Evolutionary conservation across 2,797 vertebrate species (phyloP), one percentile per base, ranked within the genome.

Genomic region (Pelochelys cantorii): DNA sequence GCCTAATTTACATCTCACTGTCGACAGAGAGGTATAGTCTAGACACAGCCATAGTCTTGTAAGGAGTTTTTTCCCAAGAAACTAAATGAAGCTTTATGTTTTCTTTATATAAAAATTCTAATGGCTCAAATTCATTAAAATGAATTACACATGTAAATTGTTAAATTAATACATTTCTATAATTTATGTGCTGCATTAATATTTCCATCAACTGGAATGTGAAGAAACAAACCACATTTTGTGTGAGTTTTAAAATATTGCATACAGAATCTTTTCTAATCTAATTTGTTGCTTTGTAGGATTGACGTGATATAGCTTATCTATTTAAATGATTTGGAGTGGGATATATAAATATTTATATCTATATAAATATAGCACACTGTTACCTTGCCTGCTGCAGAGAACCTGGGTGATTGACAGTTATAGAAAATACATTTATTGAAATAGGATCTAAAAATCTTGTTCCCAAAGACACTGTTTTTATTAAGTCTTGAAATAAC

Each of bases 401-500:
- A 27, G 60, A 18, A 23, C 23, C 31, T 37, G 57, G 9, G 22
- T 60, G 37, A 34, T 56, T 87, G 62, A 74, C 34, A 57, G 34
- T 71, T 27, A 17, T 23, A 37, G 34, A 37, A 87, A 87, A 79
- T 91, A 2, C 77, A 31, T 87, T 74, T 37, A 42, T n/a, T 81
- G 25, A 12, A 14, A 77, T 65, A 42, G 57, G 31, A 81, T 34
- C 34, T 59, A 79, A 77, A 92, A 85, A 71, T 42, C 62, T 65
- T 56, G 37, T 90, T 95, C 90, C 55, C 57, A 77, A 75, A 88
- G 8, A 54, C 7, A 68, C 37, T 78, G 6, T 74, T 85, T 88
- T 97, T 93, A 77, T 85, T 90, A 82, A n/a, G 68, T 37, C 34
- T 62, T 84, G 83, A 89, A 90, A 93, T 83, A 90, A 34, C n/a